phyloP scores from a whole-genome alignment of 2,888 invertebrate genomes.

The Ceriagrion tenellum region DNA sequence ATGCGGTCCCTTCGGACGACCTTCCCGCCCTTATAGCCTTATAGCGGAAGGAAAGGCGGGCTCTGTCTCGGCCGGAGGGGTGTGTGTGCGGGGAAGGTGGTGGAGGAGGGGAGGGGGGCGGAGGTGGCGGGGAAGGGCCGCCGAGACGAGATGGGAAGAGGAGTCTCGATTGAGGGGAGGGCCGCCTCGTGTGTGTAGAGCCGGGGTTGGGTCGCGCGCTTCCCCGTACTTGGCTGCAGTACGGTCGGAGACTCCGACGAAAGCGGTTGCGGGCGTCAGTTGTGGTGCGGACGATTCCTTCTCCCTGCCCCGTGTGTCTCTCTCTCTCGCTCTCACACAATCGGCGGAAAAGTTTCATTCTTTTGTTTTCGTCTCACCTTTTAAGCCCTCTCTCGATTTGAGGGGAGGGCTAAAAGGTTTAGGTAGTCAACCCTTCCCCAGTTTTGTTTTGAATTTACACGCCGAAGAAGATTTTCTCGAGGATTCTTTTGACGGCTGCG shows the following conservation, averaged over 20 bases:
- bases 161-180: background rate
- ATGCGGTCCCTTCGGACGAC: background rate
- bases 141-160: background rate
- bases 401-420: background rate
- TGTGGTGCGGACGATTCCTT: background rate
- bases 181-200: slow-evolving; percentile 2
- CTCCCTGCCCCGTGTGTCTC: background rate
- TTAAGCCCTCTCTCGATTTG: background rate
- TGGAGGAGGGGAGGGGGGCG: background rate
- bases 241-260: slow-evolving; percentile 56
- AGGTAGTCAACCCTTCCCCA: background rate
- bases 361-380: background rate
- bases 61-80: background rate
- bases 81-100: too few relatives aligned
- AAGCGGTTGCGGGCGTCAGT: background rate
- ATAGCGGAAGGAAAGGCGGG: background rate
- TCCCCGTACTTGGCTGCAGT: slow-evolving; percentile 25
- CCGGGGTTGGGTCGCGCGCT: slow-evolving; percentile 45
- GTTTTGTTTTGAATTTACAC: background rate
- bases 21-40: background rate
- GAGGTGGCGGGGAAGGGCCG: background rate
- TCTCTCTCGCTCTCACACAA: background rate
- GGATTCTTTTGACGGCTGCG: background rate
- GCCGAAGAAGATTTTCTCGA: background rate
- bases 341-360: background rate